Evolutionary conservation across 2,888 invertebrate genomes (phyloP).

Genomic region (Lasioglossum figueresi): DNA sequence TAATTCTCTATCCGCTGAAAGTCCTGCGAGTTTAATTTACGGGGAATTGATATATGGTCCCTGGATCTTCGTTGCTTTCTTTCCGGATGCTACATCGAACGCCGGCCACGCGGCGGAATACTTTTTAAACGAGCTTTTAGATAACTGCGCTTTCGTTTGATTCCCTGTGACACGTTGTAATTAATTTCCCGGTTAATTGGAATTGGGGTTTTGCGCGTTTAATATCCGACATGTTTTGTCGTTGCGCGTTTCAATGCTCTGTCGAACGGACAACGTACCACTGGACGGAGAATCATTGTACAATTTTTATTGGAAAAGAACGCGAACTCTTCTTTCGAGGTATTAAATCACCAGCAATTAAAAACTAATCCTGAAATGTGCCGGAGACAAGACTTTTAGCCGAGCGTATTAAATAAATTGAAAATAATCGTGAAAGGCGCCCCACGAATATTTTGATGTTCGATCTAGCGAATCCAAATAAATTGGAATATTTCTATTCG

Average conservation of each 20-base stretch:
- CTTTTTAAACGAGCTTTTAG: neutral
- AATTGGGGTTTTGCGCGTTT: neutral
- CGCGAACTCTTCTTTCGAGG: neutral
- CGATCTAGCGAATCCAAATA: neutral
- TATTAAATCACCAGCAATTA: neutral
- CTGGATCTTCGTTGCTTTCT: neutral
- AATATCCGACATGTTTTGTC: neutral
- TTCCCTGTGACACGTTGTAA: neutral
- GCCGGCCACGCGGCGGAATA: neutral
- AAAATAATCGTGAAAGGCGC: neutral
- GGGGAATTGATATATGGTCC: neutral
- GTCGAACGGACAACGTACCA: neutral
- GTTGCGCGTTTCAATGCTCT: neutral
- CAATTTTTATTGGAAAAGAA: neutral
- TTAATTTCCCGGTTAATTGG: neutral
- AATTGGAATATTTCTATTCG: neutral
- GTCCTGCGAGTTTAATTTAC: neutral
- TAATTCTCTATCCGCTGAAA: slow-evolving; percentile 7
- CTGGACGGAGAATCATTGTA: neutral
- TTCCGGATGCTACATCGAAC: neutral
- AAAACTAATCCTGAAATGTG: neutral
- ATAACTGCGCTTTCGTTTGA: neutral
- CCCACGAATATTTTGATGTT: no score
- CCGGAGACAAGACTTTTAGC: neutral
- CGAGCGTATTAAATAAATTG: neutral